phyloP scores from a whole-genome alignment of 1,140 invertebrate species.

The Brachionus koreanus region DNA sequence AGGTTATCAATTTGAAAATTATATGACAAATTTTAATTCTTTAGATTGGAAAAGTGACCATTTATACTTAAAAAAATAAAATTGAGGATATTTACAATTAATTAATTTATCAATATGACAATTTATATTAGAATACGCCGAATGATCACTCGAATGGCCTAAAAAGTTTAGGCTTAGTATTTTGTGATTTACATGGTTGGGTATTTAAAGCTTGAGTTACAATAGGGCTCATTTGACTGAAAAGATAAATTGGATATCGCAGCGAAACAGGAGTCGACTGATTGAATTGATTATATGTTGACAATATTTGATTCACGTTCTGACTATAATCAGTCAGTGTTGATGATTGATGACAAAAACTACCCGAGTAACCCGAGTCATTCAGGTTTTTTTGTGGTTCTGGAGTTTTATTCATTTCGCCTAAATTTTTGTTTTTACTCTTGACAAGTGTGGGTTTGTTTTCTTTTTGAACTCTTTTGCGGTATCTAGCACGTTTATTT shows the following conservation, averaged over 20 bases:
- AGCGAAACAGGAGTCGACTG: neutral
- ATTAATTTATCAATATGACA: too few species aligned
- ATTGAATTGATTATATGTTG: neutral
- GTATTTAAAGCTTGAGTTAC: neutral
- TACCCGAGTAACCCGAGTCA: slow-evolving; percentile 7
- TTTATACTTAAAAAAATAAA: too few species aligned
- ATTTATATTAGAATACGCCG: too few species aligned
- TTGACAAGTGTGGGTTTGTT: neutral
- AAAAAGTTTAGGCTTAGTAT: neutral
- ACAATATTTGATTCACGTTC: too few species aligned
- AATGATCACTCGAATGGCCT: slow-evolving; percentile 1
- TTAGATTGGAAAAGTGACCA: neutral
- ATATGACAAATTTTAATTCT: neutral
- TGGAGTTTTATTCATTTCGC: neutral
- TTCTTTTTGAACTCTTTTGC: slow-evolving; percentile 37
- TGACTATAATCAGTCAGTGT: neutral
- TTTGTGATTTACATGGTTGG: neutral
- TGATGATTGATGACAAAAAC: neutral
- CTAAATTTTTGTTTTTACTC: neutral
- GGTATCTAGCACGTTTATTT: slow-evolving; percentile 26
- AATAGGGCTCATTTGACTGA: neutral
- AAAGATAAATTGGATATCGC: neutral
- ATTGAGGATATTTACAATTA: too few species aligned
- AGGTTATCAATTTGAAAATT: neutral
- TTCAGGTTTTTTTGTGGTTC: neutral